Base-by-base conservation (phyloP, 2,888 invertebrate species). In the Cantharis rufa region DNA sequence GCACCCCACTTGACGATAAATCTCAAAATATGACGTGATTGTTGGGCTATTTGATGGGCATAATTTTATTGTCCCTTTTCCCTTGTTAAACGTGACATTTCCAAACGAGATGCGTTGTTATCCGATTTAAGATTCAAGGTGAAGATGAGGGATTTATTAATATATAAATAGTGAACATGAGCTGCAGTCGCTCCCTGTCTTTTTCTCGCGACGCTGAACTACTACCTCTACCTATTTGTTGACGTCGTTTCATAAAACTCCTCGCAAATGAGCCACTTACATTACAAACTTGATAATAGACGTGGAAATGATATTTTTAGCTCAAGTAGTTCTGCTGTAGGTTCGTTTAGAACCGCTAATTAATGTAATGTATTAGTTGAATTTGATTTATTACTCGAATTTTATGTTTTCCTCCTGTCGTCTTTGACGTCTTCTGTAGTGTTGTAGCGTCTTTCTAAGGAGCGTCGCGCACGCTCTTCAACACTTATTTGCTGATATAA, bases 391-490 rank as follows among this genome's bases (percentile, higher is more conserved):
- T 32, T 70, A 21, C n/a, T 63, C 61, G 15, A 62, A 61, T 62
- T 69, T 62, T 73, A 70, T 64, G 71, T 32, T 66, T 77, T 74
- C 68, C 48, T 48, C n/a, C 71, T 69, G 69, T 32, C 78, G 72
- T 70, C 28, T 75, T 75, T 76, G 78, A 78, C 78, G 76, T 76
- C 69, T 76, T 78, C 68, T 69, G 68, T 70, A 62, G 78, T 76
- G 66, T 74, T 74, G 32, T 70, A 63, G 74, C 75, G 78, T 78
- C 78, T 72, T 62, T 74, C 62, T 32, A 16, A 77, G 72, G 68
- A 72, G 76, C 76, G 78, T 76, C 78, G 78, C 78, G 78, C 78
- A 76, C 71, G 74, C 78, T 78, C 78, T 72, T 76, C 78, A 69
- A 66, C 74, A 74, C 73, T 76, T 78, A 75, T 73, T 76, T 74